A percentile compares a stretch with the other conserved stretches of the same genome.
Conservation (phyloP, 2,797 vertebrate genomes). For the Acanthopagrus latus region DNA sequence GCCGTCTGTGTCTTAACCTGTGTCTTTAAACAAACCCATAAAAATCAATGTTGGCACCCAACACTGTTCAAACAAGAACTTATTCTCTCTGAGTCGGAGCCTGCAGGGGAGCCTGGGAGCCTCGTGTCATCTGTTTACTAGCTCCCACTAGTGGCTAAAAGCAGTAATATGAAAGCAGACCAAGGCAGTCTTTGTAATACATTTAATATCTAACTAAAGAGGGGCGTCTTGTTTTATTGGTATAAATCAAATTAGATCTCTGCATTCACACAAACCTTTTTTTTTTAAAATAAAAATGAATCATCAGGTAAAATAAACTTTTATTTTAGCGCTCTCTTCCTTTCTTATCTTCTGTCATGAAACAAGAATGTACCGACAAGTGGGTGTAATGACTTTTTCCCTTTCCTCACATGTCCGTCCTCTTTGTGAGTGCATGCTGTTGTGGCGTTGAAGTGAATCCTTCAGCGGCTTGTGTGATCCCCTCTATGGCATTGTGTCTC, state of each 20-base stretch:
- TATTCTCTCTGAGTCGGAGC: conserved; percentile 37
- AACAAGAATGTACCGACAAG: conserved; percentile 27
- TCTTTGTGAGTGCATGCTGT: conserved; percentile 51
- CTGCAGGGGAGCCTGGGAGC: conserved; percentile 45
- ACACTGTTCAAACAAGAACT: conserved; percentile 74
- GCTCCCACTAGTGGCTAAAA: conserved; percentile 82
- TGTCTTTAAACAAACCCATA: conserved; percentile 79
- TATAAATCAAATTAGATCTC: neutral
- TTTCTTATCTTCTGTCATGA: conserved; percentile 12
- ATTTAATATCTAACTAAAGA: neutral
- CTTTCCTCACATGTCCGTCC: conserved; percentile 21
- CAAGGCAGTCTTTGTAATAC: neutral
- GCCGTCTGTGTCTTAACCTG: conserved; percentile 75
- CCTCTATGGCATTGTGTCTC: conserved; percentile 69
- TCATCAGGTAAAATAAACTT: neutral
- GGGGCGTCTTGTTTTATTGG: neutral
- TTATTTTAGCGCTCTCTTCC: neutral
- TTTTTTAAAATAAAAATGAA: conserved; percentile 6
- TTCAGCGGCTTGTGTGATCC: conserved; percentile 62
- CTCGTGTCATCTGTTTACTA: conserved; percentile 69
- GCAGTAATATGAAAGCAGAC: conserved; percentile 22
- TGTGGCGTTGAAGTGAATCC: conserved; percentile 57
- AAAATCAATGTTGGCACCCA: conserved; percentile 77
- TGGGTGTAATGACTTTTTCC: conserved; percentile 35
- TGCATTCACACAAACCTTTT: neutral